Percentiles rank a stretch among this genome's conserved stretches.
Evolutionary conservation across 2,113 vertebrate genomes (phyloP).

Genomic region (Tachysurus fulvidraco): DNA sequence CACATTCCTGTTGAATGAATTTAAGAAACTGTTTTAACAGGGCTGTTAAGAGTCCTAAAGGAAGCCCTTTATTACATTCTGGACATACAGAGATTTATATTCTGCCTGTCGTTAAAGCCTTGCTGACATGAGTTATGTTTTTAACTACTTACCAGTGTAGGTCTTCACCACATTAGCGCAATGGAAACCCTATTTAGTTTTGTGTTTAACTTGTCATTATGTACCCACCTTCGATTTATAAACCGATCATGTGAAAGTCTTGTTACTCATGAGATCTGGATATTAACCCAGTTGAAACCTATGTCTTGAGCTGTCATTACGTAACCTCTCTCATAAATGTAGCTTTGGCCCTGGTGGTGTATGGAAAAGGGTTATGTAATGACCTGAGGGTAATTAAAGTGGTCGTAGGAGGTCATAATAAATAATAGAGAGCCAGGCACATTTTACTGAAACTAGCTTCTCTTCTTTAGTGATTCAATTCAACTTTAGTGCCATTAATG

Average conservation of each 20-base stretch:
- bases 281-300: not conserved
- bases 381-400: too few species aligned
- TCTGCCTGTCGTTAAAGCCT: not conserved
- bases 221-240: not conserved
- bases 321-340: not conserved
- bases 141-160: not conserved
- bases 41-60: not conserved
- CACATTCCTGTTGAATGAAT: not conserved
- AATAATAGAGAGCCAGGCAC: too few species aligned
- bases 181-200: not conserved
- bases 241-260: not conserved
- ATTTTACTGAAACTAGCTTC: too few species aligned
- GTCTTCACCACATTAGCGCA: not conserved
- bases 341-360: not conserved
- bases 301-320: not conserved
- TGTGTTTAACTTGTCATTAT: not conserved
- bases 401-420: too few species aligned
- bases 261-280: not conserved
- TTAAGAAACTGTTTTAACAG: not conserved
- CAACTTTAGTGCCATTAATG: too few species aligned
- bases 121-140: constrained; percentile 27
- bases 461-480: too few species aligned
- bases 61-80: not conserved
- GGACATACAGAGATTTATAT: constrained; percentile 6
- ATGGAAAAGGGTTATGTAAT: not conserved